Conservation (phyloP, 2,888 invertebrate genomes). For the Cantharis flavilabris region DNA sequence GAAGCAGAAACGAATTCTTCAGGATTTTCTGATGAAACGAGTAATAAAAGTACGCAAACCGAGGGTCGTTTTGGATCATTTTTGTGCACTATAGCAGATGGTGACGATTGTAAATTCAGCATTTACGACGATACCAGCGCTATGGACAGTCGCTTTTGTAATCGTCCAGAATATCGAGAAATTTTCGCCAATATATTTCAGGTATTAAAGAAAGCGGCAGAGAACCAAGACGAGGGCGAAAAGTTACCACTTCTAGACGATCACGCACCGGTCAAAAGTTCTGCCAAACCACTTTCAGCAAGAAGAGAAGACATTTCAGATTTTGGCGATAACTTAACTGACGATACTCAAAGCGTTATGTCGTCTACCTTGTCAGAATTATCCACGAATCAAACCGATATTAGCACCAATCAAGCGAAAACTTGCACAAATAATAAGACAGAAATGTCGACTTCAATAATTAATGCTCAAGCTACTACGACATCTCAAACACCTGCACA, state of each 20-base stretch:
- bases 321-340: conserved; percentile 62
- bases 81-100: conserved; percentile 82
- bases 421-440: conserved; percentile 42
- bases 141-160: conserved; percentile 80
- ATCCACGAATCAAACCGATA: conserved; percentile 71
- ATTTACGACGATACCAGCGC: conserved; percentile 79
- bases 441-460: conserved; percentile 51
- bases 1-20: conserved; percentile 86
- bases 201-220: conserved; percentile 81
- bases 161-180: conserved; percentile 80
- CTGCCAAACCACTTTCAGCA: conserved; percentile 67
- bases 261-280: conserved; percentile 52
- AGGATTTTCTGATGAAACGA: conserved; percentile 78
- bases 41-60: conserved; percentile 82
- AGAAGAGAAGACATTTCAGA: conserved; percentile 65
- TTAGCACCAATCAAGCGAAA: conserved; percentile 56
- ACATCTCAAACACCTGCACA: conserved; percentile 54
- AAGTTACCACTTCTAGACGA: conserved; percentile 74
- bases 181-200: conserved; percentile 84
- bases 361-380: conserved; percentile 77
- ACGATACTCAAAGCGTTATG: conserved; percentile 75
- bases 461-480: conserved; percentile 53
- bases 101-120: conserved; percentile 83
- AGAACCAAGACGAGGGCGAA: conserved; percentile 80
- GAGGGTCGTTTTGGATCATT: conserved; percentile 80